phyloP scores from a whole-genome alignment of 1,140 invertebrate species.

The Lineus longissimus region DNA sequence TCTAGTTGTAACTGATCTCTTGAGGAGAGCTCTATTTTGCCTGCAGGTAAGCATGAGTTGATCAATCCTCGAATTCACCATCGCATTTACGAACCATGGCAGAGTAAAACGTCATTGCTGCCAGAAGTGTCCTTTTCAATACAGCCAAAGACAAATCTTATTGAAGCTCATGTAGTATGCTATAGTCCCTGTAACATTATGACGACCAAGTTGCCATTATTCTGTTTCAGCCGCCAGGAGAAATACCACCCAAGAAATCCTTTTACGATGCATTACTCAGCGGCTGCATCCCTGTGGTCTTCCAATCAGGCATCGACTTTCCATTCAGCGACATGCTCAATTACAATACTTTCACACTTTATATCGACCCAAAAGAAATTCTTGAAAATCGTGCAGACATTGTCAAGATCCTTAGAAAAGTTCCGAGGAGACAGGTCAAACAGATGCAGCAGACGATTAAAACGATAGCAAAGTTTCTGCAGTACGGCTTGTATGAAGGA shows the following conservation, averaged over 20 bases:
- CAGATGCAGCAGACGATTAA: neutral
- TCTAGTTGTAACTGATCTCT: neutral
- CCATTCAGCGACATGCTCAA: neutral
- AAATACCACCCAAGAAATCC: neutral
- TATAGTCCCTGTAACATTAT: too few species aligned
- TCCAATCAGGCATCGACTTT: neutral
- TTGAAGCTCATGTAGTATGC: too few species aligned
- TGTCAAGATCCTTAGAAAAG: neutral
- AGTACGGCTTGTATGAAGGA: slow-evolving; percentile 2
- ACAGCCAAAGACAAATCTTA: too few species aligned
- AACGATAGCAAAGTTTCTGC: neutral
- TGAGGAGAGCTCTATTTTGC: neutral
- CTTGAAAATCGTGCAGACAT: neutral
- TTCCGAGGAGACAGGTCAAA: neutral
- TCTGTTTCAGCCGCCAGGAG: slow-evolving; percentile 1
- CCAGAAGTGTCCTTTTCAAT: too few species aligned
- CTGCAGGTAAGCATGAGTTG: neutral
- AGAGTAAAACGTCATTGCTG: too few species aligned
- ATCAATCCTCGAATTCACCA: too few species aligned
- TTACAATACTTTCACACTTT: neutral
- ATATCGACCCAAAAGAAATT: neutral
- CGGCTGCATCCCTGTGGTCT: slow-evolving; percentile 1
- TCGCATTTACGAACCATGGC: too few species aligned
- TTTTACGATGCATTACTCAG: neutral
- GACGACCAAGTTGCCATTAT: too few species aligned